Percentiles rank a stretch among this genome's conserved stretches.
Conservation (phyloP, 2,113 vertebrate genomes). For the Lycaon pictus region DNA sequence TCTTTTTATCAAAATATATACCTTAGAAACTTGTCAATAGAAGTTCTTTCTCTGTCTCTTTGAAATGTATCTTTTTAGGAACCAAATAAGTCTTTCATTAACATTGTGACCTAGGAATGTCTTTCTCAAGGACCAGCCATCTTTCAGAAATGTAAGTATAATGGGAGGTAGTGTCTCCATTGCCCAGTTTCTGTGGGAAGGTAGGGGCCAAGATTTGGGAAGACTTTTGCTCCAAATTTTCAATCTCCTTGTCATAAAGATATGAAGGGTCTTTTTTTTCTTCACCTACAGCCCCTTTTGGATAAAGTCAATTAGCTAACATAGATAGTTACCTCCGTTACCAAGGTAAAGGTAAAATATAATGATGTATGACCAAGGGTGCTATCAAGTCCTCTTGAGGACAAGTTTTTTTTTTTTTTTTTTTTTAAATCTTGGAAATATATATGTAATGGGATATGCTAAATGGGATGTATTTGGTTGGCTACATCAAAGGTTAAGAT, state of each 20-base stretch:
- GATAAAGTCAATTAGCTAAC: neutral
- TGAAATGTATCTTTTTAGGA: neutral
- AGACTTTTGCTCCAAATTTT: neutral
- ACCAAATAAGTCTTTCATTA: neutral
- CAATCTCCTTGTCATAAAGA: neutral
- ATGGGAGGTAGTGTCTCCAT: neutral
- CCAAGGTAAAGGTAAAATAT: neutral
- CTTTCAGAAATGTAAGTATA: slow-evolving; percentile 9
- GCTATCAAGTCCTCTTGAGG: neutral
- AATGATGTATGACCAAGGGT: neutral
- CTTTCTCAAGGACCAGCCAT: neutral
- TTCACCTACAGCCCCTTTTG: too few species aligned
- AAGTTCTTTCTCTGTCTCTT: neutral
- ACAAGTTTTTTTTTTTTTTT: neutral
- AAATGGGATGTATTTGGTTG: neutral
- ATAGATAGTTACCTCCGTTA: neutral
- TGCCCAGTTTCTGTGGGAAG: neutral
- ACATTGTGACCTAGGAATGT: neutral
- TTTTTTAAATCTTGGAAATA: neutral
- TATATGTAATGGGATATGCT: too few species aligned
- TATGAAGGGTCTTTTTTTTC: neutral
- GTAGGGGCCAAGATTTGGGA: neutral
- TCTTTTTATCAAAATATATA: slow-evolving; percentile 10
- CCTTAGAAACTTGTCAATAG: neutral
- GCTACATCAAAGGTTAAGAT: neutral